These are phyloP conservation scores for Salpingus planirostris DNA, from an alignment of 2,888 invertebrate genomes.

Conservation along the genomic window DNA sequence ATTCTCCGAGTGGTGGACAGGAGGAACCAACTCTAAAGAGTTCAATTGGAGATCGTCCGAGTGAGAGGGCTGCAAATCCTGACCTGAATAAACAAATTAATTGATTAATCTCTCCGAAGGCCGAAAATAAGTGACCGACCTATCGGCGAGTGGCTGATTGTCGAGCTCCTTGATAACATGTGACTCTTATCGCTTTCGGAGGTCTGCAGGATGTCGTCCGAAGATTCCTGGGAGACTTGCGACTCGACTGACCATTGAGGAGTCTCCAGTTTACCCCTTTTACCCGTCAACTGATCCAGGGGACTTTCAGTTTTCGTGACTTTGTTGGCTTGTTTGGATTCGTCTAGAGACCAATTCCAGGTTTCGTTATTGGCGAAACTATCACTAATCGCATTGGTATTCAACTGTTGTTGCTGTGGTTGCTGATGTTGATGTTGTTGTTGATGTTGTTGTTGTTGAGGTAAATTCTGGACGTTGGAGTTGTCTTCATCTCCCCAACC, in stretches of 20 bases:
- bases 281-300: slow-evolving; percentile 10
- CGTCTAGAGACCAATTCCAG: slow-evolving; percentile 57
- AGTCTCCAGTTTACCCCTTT: slow-evolving; percentile 37
- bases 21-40: too few species aligned
- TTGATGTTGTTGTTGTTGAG: background rate
- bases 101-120: too few species aligned
- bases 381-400: slow-evolving; percentile 41
- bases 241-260: slow-evolving; percentile 61
- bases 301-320: slow-evolving; percentile 25
- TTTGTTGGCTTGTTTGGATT: slow-evolving; percentile 27
- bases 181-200: slow-evolving; percentile 55
- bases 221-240: slow-evolving; percentile 57
- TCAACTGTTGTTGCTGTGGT: slow-evolving; percentile 30
- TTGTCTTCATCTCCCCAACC: slow-evolving; percentile 7
- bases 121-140: too few species aligned
- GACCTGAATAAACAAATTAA: too few species aligned
- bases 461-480: background rate
- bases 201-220: slow-evolving; percentile 51
- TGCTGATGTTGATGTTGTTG: background rate
- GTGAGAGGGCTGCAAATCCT: slow-evolving; percentile 5
- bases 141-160: slow-evolving; percentile 38
- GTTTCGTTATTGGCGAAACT: slow-evolving; percentile 50
- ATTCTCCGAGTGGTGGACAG: background rate
- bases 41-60: background rate
- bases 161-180: slow-evolving; percentile 47